A percentile compares a stretch with the other conserved stretches of the same genome.
Evolutionary conservation across 92 coral and sea anemone genomes (phyloP).

Genomic region (Bergia puertoricense): DNA sequence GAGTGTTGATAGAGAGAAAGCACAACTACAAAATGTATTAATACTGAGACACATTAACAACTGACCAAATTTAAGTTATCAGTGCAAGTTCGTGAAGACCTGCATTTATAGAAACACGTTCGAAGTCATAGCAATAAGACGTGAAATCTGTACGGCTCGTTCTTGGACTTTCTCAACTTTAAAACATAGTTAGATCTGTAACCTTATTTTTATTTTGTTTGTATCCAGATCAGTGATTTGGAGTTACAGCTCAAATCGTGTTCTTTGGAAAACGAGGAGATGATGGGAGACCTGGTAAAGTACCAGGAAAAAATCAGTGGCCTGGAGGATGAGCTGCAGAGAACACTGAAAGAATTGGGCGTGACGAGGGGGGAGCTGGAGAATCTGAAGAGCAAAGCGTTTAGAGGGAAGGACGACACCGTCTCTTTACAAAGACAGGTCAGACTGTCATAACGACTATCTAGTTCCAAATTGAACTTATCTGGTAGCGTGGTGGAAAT

Average conservation of each 20-base stretch:
- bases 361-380: slow-evolving; percentile 83
- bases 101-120: too few species aligned
- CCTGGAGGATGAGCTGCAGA: slow-evolving; percentile 84
- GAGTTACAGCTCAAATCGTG: slow-evolving; percentile 77
- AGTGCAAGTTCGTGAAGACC: too few species aligned
- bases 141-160: too few species aligned
- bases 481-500: too few species aligned
- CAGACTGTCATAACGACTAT: neutral
- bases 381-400: slow-evolving; percentile 71
- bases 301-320: slow-evolving; percentile 86
- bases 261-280: slow-evolving; percentile 85
- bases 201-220: neutral
- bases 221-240: slow-evolving; percentile 62
- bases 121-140: too few species aligned
- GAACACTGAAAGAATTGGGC: slow-evolving; percentile 75
- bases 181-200: neutral
- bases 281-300: slow-evolving; percentile 89
- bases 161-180: neutral
- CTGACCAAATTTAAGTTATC: too few species aligned
- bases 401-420: slow-evolving; percentile 78
- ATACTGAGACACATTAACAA: too few species aligned
- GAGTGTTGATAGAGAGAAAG: neutral
- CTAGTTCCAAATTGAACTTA: too few species aligned
- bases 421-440: slow-evolving; percentile 71
- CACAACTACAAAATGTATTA: neutral